These are phyloP conservation scores for Dynastes tityus DNA, from an alignment of 2,888 invertebrate species.

Conservation along the genomic window DNA sequence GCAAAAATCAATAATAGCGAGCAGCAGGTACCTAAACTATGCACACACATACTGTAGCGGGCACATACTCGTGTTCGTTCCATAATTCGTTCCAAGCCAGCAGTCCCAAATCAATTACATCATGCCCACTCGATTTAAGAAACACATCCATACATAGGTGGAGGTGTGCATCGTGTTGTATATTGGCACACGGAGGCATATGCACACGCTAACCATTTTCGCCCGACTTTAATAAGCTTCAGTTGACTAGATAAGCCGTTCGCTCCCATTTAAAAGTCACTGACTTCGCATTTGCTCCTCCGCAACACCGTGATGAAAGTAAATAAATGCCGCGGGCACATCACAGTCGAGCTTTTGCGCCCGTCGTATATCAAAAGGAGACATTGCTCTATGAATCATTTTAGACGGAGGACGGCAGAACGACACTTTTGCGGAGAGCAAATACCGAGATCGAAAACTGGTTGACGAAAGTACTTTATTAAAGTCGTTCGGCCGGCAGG, in stretches of 20 bases:
- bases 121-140: not conserved
- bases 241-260: conserved; percentile 41
- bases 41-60: not conserved
- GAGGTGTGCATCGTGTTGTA: not conserved
- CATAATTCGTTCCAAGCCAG: conserved; percentile 4
- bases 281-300: conserved; percentile 41
- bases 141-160: not conserved
- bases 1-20: conserved; percentile 38
- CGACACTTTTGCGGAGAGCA: not conserved
- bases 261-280: conserved; percentile 40
- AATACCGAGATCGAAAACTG: conserved; percentile 12
- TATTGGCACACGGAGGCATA: not conserved
- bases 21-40: conserved; percentile 17
- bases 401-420: conserved; percentile 3
- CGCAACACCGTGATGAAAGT: conserved; percentile 33
- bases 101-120: conserved; percentile 26
- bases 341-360: conserved; percentile 17
- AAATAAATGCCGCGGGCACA: conserved; percentile 31
- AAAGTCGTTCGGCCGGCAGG: not conserved
- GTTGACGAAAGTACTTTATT: not conserved
- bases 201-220: conserved; percentile 12
- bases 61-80: not conserved
- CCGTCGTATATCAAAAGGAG: conserved; percentile 30
- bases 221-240: conserved; percentile 33
- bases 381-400: conserved; percentile 28